phyloP scores from a whole-genome alignment of 2,797 vertebrate species.

The Alauda arvensis region DNA sequence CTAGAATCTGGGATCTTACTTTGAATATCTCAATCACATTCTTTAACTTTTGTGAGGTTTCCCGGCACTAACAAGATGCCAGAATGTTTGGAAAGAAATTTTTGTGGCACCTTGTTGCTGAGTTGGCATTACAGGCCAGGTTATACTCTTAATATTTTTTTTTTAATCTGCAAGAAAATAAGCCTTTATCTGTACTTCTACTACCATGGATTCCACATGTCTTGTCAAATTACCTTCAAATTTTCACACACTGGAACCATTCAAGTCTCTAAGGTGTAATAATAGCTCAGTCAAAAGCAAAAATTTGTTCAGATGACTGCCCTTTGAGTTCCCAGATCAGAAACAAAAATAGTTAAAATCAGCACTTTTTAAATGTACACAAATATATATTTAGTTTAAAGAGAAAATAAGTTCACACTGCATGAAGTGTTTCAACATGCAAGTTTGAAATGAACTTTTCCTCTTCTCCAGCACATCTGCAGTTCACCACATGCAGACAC shows the following conservation, averaged over 20 bases:
- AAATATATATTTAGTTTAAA: constrained; percentile 38
- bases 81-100: constrained; percentile 38
- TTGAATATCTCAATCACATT: constrained; percentile 10
- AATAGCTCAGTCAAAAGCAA: constrained; percentile 38
- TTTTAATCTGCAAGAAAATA: neutral
- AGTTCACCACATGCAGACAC: neutral
- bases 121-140: neutral
- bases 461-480: constrained; percentile 28
- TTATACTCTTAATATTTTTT: neutral
- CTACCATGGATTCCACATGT: constrained; percentile 36
- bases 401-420: constrained; percentile 27
- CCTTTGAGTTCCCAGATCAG: constrained; percentile 21
- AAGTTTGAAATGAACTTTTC: constrained; percentile 16
- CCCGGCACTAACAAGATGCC: neutral
- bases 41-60: constrained; percentile 24
- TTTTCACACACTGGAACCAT: neutral
- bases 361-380: constrained; percentile 12
- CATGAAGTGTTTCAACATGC: neutral
- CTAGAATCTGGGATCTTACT: neutral
- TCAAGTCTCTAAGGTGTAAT: constrained; percentile 44
- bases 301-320: constrained; percentile 40
- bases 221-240: constrained; percentile 54
- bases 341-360: constrained; percentile 47
- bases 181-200: neutral
- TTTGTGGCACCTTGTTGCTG: constrained; percentile 41